These are phyloP conservation scores for Saccostrea glomerata DNA, from an alignment of 1,140 invertebrate genomes.

Conservation along the genomic window DNA sequence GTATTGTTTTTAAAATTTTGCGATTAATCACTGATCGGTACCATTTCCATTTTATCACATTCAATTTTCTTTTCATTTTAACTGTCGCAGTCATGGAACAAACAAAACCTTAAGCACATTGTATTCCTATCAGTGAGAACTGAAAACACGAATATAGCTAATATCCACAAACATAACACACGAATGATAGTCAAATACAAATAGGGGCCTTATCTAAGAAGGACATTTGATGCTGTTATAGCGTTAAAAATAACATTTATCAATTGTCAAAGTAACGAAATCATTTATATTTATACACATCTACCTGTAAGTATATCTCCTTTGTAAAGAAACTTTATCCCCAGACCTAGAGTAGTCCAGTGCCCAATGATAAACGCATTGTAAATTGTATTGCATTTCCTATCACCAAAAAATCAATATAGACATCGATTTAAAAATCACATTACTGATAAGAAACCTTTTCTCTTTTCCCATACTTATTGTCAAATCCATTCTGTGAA, in stretches of 20 bases:
- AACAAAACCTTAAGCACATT: too few species aligned
- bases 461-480: background rate
- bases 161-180: background rate
- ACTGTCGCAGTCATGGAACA: too few species aligned
- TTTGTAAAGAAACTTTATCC: background rate
- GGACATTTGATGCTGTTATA: background rate
- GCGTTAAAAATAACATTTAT: background rate
- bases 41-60: too few species aligned
- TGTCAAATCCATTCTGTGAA: too few species aligned
- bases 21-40: too few species aligned
- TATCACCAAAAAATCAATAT: background rate
- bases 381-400: background rate
- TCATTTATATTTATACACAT: background rate
- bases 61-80: too few species aligned
- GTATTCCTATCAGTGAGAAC: too few species aligned
- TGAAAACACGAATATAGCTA: background rate
- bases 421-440: slow-evolving; percentile 14
- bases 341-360: background rate
- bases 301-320: background rate
- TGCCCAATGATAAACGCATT: background rate
- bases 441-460: background rate
- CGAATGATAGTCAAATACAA: background rate
- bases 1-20: too few species aligned
- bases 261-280: background rate
- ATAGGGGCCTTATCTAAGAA: background rate